These are phyloP conservation scores for Schlechtendalia chinensis DNA, from an alignment of 1,140 invertebrate genomes.

Conservation along the genomic window DNA sequence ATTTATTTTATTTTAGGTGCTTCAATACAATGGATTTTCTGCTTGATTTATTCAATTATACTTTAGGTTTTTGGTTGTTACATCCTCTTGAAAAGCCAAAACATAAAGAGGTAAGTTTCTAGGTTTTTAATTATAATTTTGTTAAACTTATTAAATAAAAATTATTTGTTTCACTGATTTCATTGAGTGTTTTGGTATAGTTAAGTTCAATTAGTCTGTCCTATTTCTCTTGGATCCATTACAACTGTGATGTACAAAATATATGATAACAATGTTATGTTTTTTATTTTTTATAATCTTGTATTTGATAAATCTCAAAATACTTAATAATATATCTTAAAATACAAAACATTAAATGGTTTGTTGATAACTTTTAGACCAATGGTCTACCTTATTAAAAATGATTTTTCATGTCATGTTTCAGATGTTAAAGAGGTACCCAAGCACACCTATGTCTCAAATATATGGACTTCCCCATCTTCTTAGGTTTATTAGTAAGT, in stretches of 20 bases:
- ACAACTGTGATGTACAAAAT: no score
- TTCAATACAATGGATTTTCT: background rate
- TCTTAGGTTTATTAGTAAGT: slow-evolving; percentile 7
- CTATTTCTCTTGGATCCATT: no score
- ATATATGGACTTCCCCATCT: slow-evolving; percentile 35
- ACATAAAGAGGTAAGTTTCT: background rate
- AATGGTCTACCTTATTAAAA: background rate
- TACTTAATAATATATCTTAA: no score
- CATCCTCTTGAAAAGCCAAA: slow-evolving; percentile 16
- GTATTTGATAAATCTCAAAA: no score
- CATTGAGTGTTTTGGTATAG: no score
- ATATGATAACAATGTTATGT: no score
- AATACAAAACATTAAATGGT: no score
- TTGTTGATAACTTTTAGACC: no score
- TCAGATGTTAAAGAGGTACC: background rate
- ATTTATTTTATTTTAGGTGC: background rate
- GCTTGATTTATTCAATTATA: background rate
- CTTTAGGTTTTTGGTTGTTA: slow-evolving; percentile 6
- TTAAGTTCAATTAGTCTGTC: no score
- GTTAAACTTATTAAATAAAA: background rate
- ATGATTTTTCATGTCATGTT: background rate
- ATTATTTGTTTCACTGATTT: background rate
- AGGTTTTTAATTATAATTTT: background rate
- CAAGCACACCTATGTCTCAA: background rate
- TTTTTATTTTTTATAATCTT: no score